Base-by-base conservation (phyloP, 2,797 vertebrate genomes). In the Atherinosoma microstoma region DNA sequence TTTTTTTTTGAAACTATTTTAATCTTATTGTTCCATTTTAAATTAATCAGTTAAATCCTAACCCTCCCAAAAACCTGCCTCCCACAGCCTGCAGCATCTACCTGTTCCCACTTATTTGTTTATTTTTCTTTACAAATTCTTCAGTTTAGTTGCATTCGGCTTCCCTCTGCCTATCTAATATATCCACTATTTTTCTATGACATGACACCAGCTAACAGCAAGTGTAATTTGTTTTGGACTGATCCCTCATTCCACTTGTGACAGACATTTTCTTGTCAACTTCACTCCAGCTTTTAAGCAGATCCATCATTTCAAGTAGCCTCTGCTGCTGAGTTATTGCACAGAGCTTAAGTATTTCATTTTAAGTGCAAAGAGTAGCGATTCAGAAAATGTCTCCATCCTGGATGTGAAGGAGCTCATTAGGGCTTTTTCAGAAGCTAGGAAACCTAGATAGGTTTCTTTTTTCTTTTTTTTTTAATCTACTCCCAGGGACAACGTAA, bases 1-100 rank as follows among this genome's bases (percentile, higher is more conserved):
- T 64, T 70, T 78, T 78, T 65, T 64, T 61, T 61, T 1, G 8
- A 79, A 75, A 34, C 68, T 13, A 51, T 75, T 84, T 81, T 67
- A 35, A 63, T 63, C 12, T 53, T 62, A 69, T 60, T 49, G 38
- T 58, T 68, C 18, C 51, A 18, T 72, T 68, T 73, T 18, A 45
- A 18, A 20, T 45, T 45, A 45, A 45, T 18, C 12, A 61, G 56
- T 59, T 51, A 16, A 58, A 67, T 70, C 32, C 72, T 35, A 62
- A 49, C 20, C 20, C 60, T 9, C n/a, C 11, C 30, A 65, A 74
- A 68, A 1, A 16, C 34, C 30, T 35, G 30, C 9, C 11, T 16
- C 20, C 5, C 36, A 58, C 2, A 32, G 15, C 68, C 49, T n/a
- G 35, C 18, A 35, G 32, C 10, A 47, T 3, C 69, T 45, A 49